phyloP scores from a whole-genome alignment of 2,888 invertebrate genomes.

The Cyrtodaria siliqua region DNA sequence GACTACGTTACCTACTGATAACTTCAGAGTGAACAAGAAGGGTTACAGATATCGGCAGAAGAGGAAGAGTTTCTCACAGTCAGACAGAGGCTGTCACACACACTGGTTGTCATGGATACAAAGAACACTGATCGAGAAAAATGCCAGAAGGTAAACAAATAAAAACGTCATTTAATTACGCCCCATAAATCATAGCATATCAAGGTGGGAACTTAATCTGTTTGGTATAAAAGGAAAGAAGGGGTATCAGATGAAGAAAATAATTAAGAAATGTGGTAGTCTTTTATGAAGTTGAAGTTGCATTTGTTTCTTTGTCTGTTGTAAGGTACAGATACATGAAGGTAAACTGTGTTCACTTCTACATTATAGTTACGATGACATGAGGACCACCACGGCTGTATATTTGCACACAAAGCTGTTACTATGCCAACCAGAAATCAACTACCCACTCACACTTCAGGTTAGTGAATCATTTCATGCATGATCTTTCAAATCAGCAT shows the following conservation, averaged over 20 bases:
- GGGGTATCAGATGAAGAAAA: neutral
- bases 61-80: slow-evolving; percentile 44
- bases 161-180: too few relatives aligned
- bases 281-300: neutral
- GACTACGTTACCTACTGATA: too few relatives aligned
- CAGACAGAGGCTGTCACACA: slow-evolving; percentile 74
- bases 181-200: too few relatives aligned
- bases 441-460: slow-evolving; percentile 80
- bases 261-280: too few relatives aligned
- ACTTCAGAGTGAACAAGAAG: slow-evolving; percentile 78
- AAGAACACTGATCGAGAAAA: slow-evolving; percentile 73
- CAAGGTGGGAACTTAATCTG: too few relatives aligned
- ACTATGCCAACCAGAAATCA: slow-evolving; percentile 78
- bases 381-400: slow-evolving; percentile 83
- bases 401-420: slow-evolving; percentile 81
- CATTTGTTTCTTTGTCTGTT: neutral
- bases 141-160: slow-evolving; percentile 75
- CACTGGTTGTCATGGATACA: slow-evolving; percentile 84
- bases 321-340: too few relatives aligned
- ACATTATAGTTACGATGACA: slow-evolving; percentile 78
- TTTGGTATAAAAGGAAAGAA: neutral
- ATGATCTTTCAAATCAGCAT: too few relatives aligned
- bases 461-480: slow-evolving; percentile 52
- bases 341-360: slow-evolving; percentile 8
- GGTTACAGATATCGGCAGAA: slow-evolving; percentile 70